Evolutionary conservation across 2,888 invertebrate species (phyloP).

Genomic region (Sthenelais limicola): DNA sequence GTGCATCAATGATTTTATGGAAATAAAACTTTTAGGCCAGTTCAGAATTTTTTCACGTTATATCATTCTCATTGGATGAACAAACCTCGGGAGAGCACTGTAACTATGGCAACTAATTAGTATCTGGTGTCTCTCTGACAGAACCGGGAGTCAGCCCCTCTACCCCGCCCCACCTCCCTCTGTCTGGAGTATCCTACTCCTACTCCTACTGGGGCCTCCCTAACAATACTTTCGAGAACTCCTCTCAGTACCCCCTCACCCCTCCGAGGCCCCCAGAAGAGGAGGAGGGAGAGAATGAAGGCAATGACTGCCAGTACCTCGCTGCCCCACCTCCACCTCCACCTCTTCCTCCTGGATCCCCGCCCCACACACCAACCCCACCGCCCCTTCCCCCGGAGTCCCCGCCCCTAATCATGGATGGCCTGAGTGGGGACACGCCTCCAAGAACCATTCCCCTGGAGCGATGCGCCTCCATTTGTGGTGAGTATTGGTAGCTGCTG

Average conservation of each 20-base stretch:
- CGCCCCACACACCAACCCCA: constrained; percentile 49
- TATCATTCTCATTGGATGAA: too few species aligned
- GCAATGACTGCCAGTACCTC: too few species aligned
- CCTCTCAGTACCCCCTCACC: neutral
- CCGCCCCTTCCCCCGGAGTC: constrained; percentile 69
- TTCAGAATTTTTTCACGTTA: too few species aligned
- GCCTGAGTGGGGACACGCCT: too few species aligned
- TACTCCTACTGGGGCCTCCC: neutral
- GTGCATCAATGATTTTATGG: too few species aligned
- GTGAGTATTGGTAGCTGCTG: too few species aligned
- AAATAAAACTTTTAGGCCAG: too few species aligned
- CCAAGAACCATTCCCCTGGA: too few species aligned
- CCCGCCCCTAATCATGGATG: constrained; percentile 59
- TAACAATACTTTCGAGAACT: neutral
- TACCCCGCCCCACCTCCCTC: neutral
- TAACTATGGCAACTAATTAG: constrained; percentile 1
- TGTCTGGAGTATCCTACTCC: neutral
- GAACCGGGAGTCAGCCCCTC: neutral
- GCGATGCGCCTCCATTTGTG: too few species aligned
- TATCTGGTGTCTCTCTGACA: constrained; percentile 16
- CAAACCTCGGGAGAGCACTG: constrained; percentile 37
- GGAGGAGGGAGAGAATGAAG: too few species aligned
- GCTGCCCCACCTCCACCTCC: constrained; percentile 43
- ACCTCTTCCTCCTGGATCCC: constrained; percentile 56
- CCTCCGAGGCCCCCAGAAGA: constrained; percentile 13